Evolutionary conservation across 2,113 vertebrate genomes (phyloP).

Genomic region (Gymnogyps californianus): DNA sequence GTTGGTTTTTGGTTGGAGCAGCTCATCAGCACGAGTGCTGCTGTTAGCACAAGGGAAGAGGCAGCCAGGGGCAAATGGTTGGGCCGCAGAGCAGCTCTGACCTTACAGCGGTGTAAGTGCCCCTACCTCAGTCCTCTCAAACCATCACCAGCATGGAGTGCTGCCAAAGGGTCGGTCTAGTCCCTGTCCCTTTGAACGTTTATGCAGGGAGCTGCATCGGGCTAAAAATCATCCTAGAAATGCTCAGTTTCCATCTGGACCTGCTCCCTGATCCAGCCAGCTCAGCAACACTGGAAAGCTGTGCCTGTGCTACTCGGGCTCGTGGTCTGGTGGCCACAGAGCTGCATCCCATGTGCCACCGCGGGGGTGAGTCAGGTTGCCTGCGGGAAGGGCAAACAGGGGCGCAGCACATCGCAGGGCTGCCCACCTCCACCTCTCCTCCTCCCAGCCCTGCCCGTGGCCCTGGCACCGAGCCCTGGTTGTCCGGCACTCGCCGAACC

Average conservation of each 20-base stretch:
- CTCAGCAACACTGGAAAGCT: background rate
- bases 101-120: background rate
- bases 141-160: background rate
- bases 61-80: background rate
- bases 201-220: background rate
- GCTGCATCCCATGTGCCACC: background rate
- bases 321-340: background rate
- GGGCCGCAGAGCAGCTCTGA: background rate
- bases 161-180: background rate
- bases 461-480: background rate
- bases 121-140: background rate
- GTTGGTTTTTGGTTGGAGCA: background rate
- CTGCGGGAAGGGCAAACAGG: background rate
- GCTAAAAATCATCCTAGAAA: background rate
- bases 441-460: background rate
- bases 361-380: background rate
- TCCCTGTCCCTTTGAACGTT: background rate
- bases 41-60: background rate
- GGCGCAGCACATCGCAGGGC: background rate
- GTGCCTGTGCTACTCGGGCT: background rate
- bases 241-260: background rate
- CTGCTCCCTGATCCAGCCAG: background rate
- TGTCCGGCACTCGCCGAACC: fast-evolving
- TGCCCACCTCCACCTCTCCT: fast-evolving
- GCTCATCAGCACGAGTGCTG: background rate